Conservation (phyloP, 1,140 invertebrate genomes). For the Lanistes nyassanus region DNA sequence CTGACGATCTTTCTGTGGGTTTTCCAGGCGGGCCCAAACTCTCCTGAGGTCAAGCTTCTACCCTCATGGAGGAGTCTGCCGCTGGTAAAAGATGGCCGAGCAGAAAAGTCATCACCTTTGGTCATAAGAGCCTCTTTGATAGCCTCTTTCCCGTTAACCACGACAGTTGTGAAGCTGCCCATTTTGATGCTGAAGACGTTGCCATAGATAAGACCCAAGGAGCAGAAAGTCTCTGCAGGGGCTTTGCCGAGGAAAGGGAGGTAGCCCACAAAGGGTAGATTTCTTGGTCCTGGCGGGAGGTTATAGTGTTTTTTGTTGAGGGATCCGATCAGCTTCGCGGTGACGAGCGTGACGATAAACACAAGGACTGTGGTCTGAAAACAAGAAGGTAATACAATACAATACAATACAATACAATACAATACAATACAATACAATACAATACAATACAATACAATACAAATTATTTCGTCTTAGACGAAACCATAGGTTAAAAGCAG, state of each 20-base stretch:
- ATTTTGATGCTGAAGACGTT: constrained; percentile 44
- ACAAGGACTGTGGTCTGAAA: constrained; percentile 1
- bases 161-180: constrained; percentile 40
- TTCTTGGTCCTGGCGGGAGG: constrained; percentile 46
- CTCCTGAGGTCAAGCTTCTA: constrained; percentile 25
- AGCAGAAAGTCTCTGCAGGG: constrained; percentile 23
- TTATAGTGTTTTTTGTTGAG: constrained; percentile 10
- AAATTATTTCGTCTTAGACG: too few species aligned
- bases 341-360: constrained; percentile 2
- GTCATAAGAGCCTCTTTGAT: constrained; percentile 38
- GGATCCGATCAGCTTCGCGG: not conserved
- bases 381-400: constrained; percentile 1
- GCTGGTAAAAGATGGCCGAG: constrained; percentile 38
- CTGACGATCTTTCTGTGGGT: constrained; percentile 33
- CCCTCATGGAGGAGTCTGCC: constrained; percentile 16
- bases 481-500: too few species aligned
- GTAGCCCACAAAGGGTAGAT: constrained; percentile 49
- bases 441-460: too few species aligned
- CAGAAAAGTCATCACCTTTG: constrained; percentile 40
- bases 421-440: too few species aligned
- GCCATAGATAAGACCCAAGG: constrained; percentile 37
- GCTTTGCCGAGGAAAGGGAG: constrained; percentile 43
- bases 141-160: constrained; percentile 37
- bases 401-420: too few species aligned
- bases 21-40: constrained; percentile 30